Conservation (phyloP, 1,140 invertebrate genomes). For the Cydia strobilella region DNA sequence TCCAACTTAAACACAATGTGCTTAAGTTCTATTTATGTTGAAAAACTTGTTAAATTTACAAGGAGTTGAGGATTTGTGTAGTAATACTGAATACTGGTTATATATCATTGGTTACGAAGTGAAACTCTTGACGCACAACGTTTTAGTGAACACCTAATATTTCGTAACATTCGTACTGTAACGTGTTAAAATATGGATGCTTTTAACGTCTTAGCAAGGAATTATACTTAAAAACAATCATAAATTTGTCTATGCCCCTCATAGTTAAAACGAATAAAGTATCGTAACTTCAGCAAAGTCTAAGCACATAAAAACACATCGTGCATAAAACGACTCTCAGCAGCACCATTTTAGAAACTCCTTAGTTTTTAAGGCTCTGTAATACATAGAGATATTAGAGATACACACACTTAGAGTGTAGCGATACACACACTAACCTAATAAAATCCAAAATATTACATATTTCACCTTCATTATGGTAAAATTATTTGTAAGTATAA, state of each 20-base stretch:
- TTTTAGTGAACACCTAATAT: not conserved
- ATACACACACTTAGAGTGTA: too few relatives aligned
- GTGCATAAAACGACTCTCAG: too few relatives aligned
- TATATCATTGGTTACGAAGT: not conserved
- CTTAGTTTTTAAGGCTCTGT: too few relatives aligned
- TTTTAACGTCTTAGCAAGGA: not conserved
- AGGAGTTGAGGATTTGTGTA: not conserved
- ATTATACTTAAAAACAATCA: not conserved
- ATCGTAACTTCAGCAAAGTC: too few relatives aligned
- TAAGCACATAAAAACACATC: not conserved
- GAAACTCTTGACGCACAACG: not conserved
- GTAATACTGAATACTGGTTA: slow-evolving; percentile 11
- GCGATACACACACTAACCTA: too few relatives aligned
- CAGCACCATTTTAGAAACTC: too few relatives aligned
- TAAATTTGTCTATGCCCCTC: not conserved
- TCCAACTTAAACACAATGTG: slow-evolving; percentile 8
- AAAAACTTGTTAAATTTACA: not conserved
- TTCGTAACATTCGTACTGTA: slow-evolving; percentile 10
- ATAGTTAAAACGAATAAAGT: not conserved
- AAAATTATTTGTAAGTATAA: too few relatives aligned
- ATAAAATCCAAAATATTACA: too few relatives aligned
- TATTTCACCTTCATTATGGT: too few relatives aligned
- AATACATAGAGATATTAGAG: too few relatives aligned
- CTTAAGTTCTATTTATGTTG: not conserved
- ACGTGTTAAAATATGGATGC: slow-evolving; percentile 11